phyloP scores from a whole-genome alignment of 92 coral and sea anemone species.

The Porites cylindrica region DNA sequence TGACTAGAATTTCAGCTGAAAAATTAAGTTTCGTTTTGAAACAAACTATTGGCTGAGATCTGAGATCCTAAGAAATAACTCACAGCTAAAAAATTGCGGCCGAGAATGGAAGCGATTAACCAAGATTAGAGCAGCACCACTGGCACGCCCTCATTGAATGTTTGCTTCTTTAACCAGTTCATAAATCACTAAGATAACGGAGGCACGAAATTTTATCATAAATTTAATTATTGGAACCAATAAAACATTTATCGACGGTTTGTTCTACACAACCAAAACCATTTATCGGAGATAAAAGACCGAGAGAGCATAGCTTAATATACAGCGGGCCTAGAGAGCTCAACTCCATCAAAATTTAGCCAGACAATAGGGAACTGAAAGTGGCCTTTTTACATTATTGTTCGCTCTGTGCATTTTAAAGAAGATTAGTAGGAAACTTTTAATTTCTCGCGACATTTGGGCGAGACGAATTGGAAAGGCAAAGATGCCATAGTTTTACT shows the following conservation, averaged over 20 bases:
- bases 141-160: no score
- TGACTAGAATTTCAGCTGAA: background rate
- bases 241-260: background rate
- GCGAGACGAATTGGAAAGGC: background rate
- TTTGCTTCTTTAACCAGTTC: background rate
- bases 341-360: background rate
- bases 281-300: background rate
- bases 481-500: background rate
- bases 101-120: no score
- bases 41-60: no score
- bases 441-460: background rate
- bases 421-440: slow-evolving; percentile 23
- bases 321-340: no score
- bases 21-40: background rate
- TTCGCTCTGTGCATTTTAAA: background rate
- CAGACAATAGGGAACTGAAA: background rate
- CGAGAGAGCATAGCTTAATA: background rate
- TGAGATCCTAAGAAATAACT: no score
- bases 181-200: background rate
- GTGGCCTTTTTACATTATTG: background rate
- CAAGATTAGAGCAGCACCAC: no score
- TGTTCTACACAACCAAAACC: background rate
- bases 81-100: no score
- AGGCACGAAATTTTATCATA: no score
- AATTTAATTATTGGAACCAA: background rate